These are phyloP conservation scores for Taurulus bubalis DNA, from an alignment of 2,113 vertebrate species.

Conservation along the genomic window DNA sequence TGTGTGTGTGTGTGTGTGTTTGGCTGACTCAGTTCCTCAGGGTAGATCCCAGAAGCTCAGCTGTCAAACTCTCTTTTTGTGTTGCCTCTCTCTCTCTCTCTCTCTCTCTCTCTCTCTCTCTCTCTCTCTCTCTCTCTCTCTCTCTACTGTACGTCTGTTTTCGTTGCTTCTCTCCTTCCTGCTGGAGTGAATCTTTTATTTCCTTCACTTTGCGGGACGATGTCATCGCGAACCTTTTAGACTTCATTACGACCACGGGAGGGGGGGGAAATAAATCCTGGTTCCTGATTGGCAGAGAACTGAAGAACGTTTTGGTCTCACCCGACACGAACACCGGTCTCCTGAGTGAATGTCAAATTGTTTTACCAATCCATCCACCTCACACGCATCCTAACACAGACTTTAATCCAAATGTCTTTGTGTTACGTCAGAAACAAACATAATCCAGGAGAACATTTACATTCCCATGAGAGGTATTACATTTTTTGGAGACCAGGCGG, in stretches of 20 bases:
- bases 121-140: neutral
- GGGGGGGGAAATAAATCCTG: neutral
- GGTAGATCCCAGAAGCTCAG: constrained; percentile 55
- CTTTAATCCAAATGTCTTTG: no score
- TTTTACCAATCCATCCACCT: no score
- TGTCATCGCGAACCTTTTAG: neutral
- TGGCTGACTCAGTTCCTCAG: constrained; percentile 68
- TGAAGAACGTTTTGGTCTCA: no score
- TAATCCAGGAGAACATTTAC: neutral
- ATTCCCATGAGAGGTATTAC: neutral
- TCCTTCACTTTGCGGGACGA: neutral
- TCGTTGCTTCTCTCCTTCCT: neutral
- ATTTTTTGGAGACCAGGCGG: no score
- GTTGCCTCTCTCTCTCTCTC: constrained; percentile 17
- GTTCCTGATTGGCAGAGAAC: neutral
- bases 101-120: neutral
- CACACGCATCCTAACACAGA: no score
- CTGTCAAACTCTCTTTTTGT: constrained; percentile 62
- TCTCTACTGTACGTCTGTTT: neutral
- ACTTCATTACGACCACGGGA: neutral
- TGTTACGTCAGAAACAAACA: neutral
- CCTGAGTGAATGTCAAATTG: no score
- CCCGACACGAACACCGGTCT: no score
- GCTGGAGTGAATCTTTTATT: neutral
- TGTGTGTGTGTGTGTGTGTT: constrained; percentile 17